Evolutionary conservation across 2,113 vertebrate genomes (phyloP).

Genomic region (Dicentrarchus labrax): DNA sequence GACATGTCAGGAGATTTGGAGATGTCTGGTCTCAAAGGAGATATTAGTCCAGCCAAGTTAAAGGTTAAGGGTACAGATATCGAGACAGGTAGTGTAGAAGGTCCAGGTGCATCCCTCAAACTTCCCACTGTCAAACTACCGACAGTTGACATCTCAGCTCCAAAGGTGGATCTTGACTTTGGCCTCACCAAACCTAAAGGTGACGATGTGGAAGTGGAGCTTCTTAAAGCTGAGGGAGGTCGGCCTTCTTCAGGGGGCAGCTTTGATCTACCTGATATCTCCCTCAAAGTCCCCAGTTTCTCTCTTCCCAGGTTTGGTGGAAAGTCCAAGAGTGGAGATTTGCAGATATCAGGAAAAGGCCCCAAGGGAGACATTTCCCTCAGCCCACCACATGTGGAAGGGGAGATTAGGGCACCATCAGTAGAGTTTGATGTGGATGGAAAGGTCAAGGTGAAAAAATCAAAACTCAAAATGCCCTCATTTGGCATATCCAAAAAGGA

Average conservation of each 20-base stretch:
- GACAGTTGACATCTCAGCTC: conserved; percentile 86
- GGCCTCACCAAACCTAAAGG: conserved; percentile 76
- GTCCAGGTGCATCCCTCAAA: conserved; percentile 70
- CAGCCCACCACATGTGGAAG: conserved; percentile 58
- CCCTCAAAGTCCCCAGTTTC: conserved; percentile 84
- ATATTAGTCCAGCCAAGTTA: conserved; percentile 44
- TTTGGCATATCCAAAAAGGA: conserved; percentile 84
- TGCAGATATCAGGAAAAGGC: conserved; percentile 60
- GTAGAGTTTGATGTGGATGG: conserved; percentile 75
- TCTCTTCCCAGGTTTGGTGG: conserved; percentile 85
- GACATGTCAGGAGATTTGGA: conserved; percentile 55
- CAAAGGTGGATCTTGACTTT: conserved; percentile 87
- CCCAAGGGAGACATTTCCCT: conserved; percentile 65
- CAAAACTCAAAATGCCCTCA: conserved; percentile 86
- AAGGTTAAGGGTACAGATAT: conserved; percentile 49
- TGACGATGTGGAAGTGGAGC: conserved; percentile 80
- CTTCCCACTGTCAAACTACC: conserved; percentile 83
- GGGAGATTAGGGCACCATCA: conserved; percentile 68
- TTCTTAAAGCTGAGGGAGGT: conserved; percentile 76
- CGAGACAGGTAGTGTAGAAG: conserved; percentile 41
- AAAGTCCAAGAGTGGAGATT: conserved; percentile 76
- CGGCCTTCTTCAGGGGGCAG: conserved; percentile 80
- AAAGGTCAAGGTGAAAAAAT: conserved; percentile 82
- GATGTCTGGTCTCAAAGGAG: conserved; percentile 52
- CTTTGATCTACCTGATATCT: conserved; percentile 82